Percentiles rank a stretch among this genome's conserved stretches.
Evolutionary conservation across 2,113 vertebrate species (phyloP).

Genomic region (Pampusana beccarii): DNA sequence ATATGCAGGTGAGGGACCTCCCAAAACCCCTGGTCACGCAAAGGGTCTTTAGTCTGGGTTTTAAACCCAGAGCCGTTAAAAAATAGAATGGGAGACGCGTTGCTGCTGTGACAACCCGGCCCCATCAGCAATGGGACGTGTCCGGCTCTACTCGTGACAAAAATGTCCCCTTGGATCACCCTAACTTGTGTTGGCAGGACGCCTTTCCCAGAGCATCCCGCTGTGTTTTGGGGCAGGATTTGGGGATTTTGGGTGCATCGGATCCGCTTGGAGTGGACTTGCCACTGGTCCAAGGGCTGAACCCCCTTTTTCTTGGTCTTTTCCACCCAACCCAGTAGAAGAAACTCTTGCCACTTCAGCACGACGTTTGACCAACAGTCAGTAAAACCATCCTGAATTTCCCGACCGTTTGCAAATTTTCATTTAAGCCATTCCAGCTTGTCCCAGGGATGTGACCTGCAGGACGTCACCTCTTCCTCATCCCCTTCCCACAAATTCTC

Average conservation of each 20-base stretch:
- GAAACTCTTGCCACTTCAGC: neutral
- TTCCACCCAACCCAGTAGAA: neutral
- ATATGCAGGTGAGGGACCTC: no score
- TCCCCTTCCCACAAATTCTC: neutral
- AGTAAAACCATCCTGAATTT: neutral
- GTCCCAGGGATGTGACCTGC: neutral
- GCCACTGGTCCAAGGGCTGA: neutral
- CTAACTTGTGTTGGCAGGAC: fast-evolving
- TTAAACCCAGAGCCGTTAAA: neutral
- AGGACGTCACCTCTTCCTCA: neutral
- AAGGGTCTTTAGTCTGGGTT: neutral
- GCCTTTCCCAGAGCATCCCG: neutral
- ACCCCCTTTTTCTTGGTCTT: neutral
- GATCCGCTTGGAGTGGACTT: neutral
- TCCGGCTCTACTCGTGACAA: fast-evolving
- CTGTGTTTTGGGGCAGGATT: neutral
- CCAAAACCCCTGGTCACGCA: neutral
- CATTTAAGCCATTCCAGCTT: neutral
- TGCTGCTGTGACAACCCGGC: neutral
- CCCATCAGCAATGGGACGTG: fast-evolving
- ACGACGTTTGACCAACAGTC: fast-evolving
- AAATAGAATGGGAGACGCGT: neutral
- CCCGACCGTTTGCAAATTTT: neutral
- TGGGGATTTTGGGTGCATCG: neutral
- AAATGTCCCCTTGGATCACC: neutral